Base-by-base conservation (phyloP, 2,888 invertebrate genomes). In the Torymus auratus region DNA sequence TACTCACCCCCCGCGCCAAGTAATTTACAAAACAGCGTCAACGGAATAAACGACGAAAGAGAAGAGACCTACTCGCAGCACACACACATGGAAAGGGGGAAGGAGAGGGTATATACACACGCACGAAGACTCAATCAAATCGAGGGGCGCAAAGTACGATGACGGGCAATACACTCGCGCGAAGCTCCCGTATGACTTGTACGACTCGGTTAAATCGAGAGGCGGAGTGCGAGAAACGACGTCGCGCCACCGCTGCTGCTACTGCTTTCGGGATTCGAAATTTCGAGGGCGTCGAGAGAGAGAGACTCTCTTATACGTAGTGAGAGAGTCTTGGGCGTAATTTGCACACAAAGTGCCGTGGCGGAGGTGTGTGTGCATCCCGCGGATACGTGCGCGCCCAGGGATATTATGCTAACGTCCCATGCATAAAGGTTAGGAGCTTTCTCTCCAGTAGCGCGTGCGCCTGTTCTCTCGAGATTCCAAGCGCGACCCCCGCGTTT, bases 301-400 rank as follows among this genome's bases (percentile, higher is more conserved):
- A 23, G 5, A 60, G 53, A 14, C 83, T 84, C 85, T 82, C 83
- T 84, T 85, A 85, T 83, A 83, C 85, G 84, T 55, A 83, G 13
- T 1, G 58, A 11, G 75, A 61, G 85, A 83, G 86, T 88, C 85
- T 86, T 86, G 85, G 83, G 87, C 86, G 88, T 88, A 89, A 90
- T 89, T 90, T 90, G 90, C 90, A 90, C 90, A 89, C 89, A 90
- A 90, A 90, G 89, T 90, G 87, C 88, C 85, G 84, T 79, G 85
- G 84, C 85, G 86, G 60, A 17, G 4, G 84, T 84, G 58, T 60
- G 55, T 52, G 67, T 77, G 68, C 78, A 82, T 78, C 79, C 78
- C 84, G 79, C 82, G 79, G 82, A 83, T 20, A 14, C 53, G 67
- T 50, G 69, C 77, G 78, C 81, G 84, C 84, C 84, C 83, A 78